phyloP scores from a whole-genome alignment of 2,113 vertebrate species.

The Corythoichthys haematopterus region DNA sequence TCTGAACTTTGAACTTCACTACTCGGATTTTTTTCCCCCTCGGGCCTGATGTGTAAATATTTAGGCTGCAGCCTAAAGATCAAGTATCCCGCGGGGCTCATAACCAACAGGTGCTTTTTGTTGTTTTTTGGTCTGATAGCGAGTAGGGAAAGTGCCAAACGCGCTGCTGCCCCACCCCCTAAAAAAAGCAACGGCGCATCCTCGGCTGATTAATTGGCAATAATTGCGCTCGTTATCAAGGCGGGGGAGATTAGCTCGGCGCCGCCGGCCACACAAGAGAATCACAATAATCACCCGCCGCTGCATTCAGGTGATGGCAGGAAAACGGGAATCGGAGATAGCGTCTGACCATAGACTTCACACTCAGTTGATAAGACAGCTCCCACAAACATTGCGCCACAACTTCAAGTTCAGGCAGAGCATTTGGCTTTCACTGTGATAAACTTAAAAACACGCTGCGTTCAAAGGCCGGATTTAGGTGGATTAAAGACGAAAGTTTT shows the following conservation, averaged over 20 bases:
- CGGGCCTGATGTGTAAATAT: conserved; percentile 2
- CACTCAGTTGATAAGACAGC: too few relatives aligned
- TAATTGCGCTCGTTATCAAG: conserved; percentile 7
- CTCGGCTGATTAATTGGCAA: not conserved
- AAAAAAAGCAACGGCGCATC: not conserved
- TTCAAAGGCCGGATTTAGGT: too few relatives aligned
- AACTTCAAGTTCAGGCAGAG: too few relatives aligned
- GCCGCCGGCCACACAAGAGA: not conserved
- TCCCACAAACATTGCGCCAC: too few relatives aligned
- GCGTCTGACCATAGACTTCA: too few relatives aligned
- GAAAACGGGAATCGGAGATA: not conserved
- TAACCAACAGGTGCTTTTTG: not conserved
- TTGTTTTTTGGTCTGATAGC: not conserved
- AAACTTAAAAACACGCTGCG: too few relatives aligned
- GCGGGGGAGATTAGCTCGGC: conserved; percentile 13
- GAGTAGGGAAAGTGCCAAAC: not conserved
- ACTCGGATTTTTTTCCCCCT: too few relatives aligned
- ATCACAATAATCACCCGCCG: conserved; percentile 7
- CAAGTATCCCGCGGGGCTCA: not conserved
- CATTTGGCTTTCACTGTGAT: too few relatives aligned
- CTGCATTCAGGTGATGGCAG: conserved; percentile 17
- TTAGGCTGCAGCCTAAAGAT: not conserved
- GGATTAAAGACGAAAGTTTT: too few relatives aligned
- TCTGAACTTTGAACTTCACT: not conserved
- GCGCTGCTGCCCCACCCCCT: not conserved